Conservation (phyloP, 2,113 vertebrate species). For the Brachypodius melanocephalos region DNA sequence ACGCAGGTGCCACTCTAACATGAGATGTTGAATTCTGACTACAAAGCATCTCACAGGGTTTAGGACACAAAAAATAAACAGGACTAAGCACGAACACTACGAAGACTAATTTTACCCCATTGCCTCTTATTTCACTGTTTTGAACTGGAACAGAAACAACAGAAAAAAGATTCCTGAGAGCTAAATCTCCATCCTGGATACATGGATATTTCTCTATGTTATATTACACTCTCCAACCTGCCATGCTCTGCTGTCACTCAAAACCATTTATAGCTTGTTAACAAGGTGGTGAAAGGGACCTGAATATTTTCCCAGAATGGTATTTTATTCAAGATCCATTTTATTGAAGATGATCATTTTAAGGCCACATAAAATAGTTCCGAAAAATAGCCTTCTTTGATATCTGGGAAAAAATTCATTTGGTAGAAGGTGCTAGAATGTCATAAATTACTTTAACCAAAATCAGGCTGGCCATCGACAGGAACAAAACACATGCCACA, state of each 20-base stretch:
- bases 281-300: slow-evolving; percentile 6
- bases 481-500: not conserved
- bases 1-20: not conserved
- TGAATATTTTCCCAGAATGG: not conserved
- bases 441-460: not conserved
- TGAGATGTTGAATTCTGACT: not conserved
- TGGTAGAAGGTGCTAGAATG: slow-evolving; percentile 53
- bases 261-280: slow-evolving; percentile 18
- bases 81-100: not conserved
- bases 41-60: not conserved
- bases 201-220: not conserved
- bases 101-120: not conserved
- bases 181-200: not conserved
- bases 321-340: not conserved
- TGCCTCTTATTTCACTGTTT: not conserved
- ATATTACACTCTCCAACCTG: not conserved
- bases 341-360: not conserved
- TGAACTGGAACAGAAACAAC: not conserved
- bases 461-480: not conserved
- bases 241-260: not conserved
- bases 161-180: not conserved
- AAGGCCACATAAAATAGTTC: not conserved
- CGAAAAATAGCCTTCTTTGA: not conserved
- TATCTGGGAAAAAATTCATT: not conserved
- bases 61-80: not conserved